These are phyloP conservation scores for Saguinus imperator DNA, from an alignment of 2,113 vertebrate species.

Conservation along the genomic window DNA sequence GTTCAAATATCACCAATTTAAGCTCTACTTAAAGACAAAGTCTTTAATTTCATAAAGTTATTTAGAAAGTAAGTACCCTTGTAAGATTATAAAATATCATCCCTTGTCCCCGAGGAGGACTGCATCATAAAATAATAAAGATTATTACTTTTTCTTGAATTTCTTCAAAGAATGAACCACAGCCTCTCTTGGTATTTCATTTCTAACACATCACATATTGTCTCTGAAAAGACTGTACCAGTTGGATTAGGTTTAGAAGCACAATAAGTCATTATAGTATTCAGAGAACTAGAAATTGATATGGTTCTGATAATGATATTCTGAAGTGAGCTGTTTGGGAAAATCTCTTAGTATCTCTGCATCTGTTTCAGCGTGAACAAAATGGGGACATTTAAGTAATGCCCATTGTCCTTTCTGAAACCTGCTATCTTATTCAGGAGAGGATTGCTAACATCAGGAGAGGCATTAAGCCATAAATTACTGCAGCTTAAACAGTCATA, in stretches of 20 bases:
- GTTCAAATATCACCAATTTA: neutral
- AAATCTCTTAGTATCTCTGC: conserved; percentile 31
- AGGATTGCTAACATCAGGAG: neutral
- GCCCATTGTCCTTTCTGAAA: conserved; percentile 27
- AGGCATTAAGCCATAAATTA: neutral
- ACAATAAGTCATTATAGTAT: conserved; percentile 31
- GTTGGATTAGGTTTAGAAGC: conserved; percentile 23
- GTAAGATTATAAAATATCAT: neutral
- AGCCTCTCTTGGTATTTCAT: neutral
- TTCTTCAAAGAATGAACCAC: conserved; percentile 5
- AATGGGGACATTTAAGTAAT: conserved; percentile 38
- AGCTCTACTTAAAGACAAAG: conserved; percentile 42
- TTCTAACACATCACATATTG: conserved; percentile 38
- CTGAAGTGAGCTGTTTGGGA: conserved; percentile 51
- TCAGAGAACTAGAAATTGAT: conserved; percentile 54
- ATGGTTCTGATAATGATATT: conserved; percentile 43
- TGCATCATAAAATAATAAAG: neutral
- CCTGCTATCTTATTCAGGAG: neutral
- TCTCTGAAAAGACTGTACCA: conserved; percentile 32
- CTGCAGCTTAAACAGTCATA: neutral
- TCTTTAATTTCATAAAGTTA: conserved; percentile 48
- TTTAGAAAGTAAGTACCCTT: neutral
- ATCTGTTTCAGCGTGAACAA: conserved; percentile 35
- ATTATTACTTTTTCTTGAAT: conserved; percentile 44
- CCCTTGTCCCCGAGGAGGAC: conserved; percentile 18